phyloP scores from a whole-genome alignment of 1,140 invertebrate genomes.

The Calephelis nemesis region DNA sequence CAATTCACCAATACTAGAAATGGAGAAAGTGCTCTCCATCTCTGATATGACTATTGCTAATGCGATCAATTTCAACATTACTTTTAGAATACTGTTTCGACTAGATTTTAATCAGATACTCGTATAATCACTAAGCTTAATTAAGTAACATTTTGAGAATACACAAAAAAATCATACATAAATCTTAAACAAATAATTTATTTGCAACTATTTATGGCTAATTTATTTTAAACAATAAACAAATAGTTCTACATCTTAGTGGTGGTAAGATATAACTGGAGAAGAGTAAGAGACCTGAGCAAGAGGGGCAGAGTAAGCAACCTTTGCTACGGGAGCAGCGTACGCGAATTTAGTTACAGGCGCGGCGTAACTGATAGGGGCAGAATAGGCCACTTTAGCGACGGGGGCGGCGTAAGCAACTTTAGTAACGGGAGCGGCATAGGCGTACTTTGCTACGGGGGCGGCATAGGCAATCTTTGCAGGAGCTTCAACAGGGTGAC shows the following conservation, averaged over 20 bases:
- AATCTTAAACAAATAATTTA: conserved; percentile 25
- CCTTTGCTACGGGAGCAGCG: conserved; percentile 35
- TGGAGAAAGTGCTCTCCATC: too few species aligned
- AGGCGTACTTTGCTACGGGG: conserved; percentile 44
- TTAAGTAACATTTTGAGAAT: too few species aligned
- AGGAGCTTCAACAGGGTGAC: conserved; percentile 39
- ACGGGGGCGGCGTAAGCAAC: conserved; percentile 43
- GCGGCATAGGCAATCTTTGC: conserved; percentile 48
- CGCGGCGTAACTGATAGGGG: conserved; percentile 37
- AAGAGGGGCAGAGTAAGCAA: conserved; percentile 37
- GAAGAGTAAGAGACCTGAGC: conserved; percentile 55
- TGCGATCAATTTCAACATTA: too few species aligned
- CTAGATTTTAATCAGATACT: too few species aligned
- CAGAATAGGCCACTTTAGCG: conserved; percentile 41
- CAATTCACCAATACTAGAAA: too few species aligned
- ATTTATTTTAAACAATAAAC: background rate
- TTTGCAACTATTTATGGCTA: conserved; percentile 20
- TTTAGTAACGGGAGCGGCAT: conserved; percentile 42
- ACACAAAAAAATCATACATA: conserved; percentile 20
- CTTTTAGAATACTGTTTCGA: too few species aligned
- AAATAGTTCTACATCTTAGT: conserved; percentile 35
- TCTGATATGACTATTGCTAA: too few species aligned
- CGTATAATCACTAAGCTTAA: too few species aligned
- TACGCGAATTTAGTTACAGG: conserved; percentile 41
- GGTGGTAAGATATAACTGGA: conserved; percentile 54